Base-by-base conservation (phyloP, 2,888 invertebrate species). In the Empis livida region DNA sequence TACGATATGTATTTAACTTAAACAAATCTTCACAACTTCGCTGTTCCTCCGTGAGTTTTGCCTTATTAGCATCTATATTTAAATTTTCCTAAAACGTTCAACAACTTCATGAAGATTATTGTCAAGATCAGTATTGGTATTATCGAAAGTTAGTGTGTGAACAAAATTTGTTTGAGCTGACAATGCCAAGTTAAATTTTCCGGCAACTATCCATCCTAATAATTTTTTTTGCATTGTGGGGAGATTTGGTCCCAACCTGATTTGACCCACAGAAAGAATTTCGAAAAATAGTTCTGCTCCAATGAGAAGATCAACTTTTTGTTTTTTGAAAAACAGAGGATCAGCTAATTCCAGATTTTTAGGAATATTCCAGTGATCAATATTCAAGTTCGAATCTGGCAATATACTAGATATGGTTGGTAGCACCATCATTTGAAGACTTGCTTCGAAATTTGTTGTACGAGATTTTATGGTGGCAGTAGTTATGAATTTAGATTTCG, bases 191-290 rank as follows among this genome's bases (percentile, higher is more conserved):
- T 9, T 10, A 32, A 32, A 32, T 10, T 13, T 10, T 13, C 9
- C 32, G 5, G 47, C n/a, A 3, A 51, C 46, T 14, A 49, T 47
- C 51, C 54, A 50, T 5, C 51, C 50, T 16, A 51, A 45, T 15
- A 49, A 37, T 1, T 50, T 50, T 44, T 54, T 52, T 8, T 52
- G 52, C 13, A 51, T 17, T 10, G 44, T 50, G 1, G 47, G 47
- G 16, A 53, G 43, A 45, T 52, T 45, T 11, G 39, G 20, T 9
- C 43, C 46, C 27, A 52, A 41, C 45, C 48, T 51, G 17, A 51
- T 51, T 51, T 52, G 49, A 13, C 51, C 49, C 5, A 47, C 47
- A 11, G 47, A 49, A 45, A 54, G 48, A 37, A 53, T 27, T 30
- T 49, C 45, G 20, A 51, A 54, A 37, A 54, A 52, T 1, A 43